Conservation (phyloP, 2,113 vertebrate species). For the Ceratotherium simum region DNA sequence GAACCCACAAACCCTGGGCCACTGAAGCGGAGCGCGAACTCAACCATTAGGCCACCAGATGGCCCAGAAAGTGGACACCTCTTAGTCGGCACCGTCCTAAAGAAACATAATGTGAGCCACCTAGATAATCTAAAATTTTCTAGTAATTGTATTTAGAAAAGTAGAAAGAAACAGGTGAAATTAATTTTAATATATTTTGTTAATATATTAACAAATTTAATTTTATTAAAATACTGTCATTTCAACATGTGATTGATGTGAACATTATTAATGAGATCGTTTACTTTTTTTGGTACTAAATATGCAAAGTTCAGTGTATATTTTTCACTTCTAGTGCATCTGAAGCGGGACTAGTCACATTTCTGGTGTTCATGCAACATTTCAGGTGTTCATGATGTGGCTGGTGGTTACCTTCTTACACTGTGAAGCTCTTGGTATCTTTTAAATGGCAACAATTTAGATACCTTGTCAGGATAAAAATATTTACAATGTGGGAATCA, state of each 20-base stretch:
- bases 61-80: not conserved
- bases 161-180: constrained; percentile 11
- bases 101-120: not conserved
- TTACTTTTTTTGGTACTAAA: not conserved
- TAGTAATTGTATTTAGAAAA: constrained; percentile 32
- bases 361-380: not conserved
- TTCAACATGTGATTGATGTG: not conserved
- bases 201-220: too few relatives aligned
- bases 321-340: not conserved
- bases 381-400: not conserved
- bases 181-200: constrained; percentile 26
- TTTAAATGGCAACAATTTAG: not conserved
- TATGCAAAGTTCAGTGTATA: not conserved
- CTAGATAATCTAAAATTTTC: not conserved
- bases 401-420: not conserved
- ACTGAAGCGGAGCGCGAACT: too few relatives aligned
- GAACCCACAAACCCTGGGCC: too few relatives aligned
- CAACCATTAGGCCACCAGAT: too few relatives aligned
- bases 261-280: not conserved
- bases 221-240: constrained; percentile 10
- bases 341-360: not conserved
- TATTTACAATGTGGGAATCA: not conserved
- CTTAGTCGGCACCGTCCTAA: not conserved
- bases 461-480: not conserved
- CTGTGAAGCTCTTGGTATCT: not conserved